Evolutionary conservation across 1,140 invertebrate species (phyloP).

Genomic region (Seison nebaliae): DNA sequence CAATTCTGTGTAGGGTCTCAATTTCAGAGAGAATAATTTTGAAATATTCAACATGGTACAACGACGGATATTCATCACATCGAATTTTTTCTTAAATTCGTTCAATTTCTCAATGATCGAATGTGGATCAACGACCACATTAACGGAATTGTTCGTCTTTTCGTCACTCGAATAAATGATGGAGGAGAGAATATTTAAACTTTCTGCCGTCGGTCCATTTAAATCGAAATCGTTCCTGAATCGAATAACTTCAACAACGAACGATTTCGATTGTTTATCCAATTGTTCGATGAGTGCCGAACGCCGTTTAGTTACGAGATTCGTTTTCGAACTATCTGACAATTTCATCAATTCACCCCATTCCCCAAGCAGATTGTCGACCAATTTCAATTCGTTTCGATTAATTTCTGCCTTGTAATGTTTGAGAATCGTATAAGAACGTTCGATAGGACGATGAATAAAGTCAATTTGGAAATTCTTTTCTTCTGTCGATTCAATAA

Average conservation of each 20-base stretch:
- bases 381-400: conserved; percentile 23
- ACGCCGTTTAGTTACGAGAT: conserved; percentile 24
- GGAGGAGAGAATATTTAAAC: no score
- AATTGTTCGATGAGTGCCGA: conserved; percentile 27
- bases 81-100: conserved; percentile 24
- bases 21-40: conserved; percentile 25
- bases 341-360: conserved; percentile 24
- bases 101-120: conserved; percentile 23
- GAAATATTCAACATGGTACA: conserved; percentile 27
- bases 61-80: conserved; percentile 21
- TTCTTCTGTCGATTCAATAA: no score
- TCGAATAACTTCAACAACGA: conserved; percentile 29
- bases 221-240: conserved; percentile 29
- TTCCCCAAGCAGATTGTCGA: conserved; percentile 21
- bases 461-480: no score
- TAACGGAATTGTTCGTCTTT: no score
- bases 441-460: not conserved
- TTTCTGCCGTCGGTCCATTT: conserved; percentile 24
- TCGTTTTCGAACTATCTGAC: conserved; percentile 21
- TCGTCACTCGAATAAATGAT: no score
- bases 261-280: conserved; percentile 29
- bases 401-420: conserved; percentile 23
- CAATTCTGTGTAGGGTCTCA: conserved; percentile 26
- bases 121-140: conserved; percentile 22
- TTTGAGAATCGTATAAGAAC: no score